A percentile compares a stretch with the other conserved stretches of the same genome.
phyloP scores from a whole-genome alignment of 2,888 invertebrate genomes.

The Rosalia funebris region DNA sequence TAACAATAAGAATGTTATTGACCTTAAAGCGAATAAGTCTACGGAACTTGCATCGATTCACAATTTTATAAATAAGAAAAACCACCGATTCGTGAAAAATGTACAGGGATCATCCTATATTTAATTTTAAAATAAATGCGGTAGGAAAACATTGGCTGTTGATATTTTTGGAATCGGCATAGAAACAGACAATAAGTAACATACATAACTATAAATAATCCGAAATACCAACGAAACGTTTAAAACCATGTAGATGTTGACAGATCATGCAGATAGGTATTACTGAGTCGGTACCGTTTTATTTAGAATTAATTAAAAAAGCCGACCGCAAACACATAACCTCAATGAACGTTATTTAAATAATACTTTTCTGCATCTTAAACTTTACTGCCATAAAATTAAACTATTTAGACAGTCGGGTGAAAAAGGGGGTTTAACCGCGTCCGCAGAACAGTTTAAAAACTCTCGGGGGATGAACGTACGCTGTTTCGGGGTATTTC shows the following conservation, averaged over 20 bases:
- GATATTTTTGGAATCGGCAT: too few species aligned
- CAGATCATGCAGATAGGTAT: conserved; percentile 2
- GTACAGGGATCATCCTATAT: too few species aligned
- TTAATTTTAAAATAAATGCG: too few species aligned
- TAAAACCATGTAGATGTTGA: not conserved
- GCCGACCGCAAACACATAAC: conserved; percentile 1
- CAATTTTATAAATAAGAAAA: not conserved
- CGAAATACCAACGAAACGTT: not conserved
- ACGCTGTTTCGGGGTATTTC: not conserved
- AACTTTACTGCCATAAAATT: too few species aligned
- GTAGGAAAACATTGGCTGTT: too few species aligned
- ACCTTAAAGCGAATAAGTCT: not conserved
- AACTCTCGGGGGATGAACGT: conserved; percentile 23
- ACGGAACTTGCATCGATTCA: not conserved
- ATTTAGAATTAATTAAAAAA: conserved; percentile 7
- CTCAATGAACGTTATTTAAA: conserved; percentile 1
- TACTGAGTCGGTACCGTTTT: too few species aligned
- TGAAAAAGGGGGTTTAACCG: conserved; percentile 42
- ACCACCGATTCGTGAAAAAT: too few species aligned
- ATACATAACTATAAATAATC: not conserved
- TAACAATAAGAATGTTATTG: conserved; percentile 6
- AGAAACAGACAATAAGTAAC: not conserved
- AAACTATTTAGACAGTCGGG: too few species aligned
- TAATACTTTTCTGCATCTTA: too few species aligned
- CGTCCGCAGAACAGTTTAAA: conserved; percentile 18